phyloP scores from a whole-genome alignment of 1,140 invertebrate species.

The Rhagoletis pomonella region DNA sequence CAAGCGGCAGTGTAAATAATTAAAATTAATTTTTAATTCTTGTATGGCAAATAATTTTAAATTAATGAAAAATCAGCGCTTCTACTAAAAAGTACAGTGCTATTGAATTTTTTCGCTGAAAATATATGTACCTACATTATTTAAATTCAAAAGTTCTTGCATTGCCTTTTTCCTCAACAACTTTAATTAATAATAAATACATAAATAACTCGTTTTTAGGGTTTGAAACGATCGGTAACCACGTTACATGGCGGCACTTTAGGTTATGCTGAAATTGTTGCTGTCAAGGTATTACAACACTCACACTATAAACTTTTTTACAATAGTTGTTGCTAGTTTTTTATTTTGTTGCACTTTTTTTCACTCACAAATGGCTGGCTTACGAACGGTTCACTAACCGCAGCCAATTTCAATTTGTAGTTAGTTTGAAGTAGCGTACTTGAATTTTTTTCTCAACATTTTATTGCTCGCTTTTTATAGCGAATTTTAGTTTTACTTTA shows the following conservation, averaged over 20 bases:
- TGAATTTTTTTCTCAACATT: not conserved
- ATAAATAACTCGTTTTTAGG: slow-evolving; percentile 75
- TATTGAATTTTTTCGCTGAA: not conserved
- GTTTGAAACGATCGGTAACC: slow-evolving; percentile 94
- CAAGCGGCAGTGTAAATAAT: not conserved
- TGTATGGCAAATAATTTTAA: slow-evolving; percentile 28
- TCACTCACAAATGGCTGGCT: slow-evolving; percentile 27
- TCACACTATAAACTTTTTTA: not conserved
- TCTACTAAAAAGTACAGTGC: not conserved
- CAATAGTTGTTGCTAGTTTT: slow-evolving; percentile 13
- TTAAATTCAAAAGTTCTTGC: not conserved
- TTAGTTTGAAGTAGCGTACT: slow-evolving; percentile 34
- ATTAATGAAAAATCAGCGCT: not conserved
- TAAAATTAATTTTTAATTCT: not conserved
- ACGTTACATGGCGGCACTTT: slow-evolving; percentile 89
- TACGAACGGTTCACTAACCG: not conserved
- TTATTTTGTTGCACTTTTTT: slow-evolving; percentile 35
- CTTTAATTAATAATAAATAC: slow-evolving; percentile 56
- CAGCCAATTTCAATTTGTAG: slow-evolving; percentile 34
- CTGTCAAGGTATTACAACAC: slow-evolving; percentile 88
- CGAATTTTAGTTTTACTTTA: slow-evolving; percentile 54
- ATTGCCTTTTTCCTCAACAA: slow-evolving; percentile 29
- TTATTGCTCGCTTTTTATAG: slow-evolving; percentile 40
- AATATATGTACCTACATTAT: not conserved
- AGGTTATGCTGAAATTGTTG: slow-evolving; percentile 95